Evolutionary conservation across 2,797 vertebrate genomes (phyloP).

Genomic region (Rousettus madagascariensis): DNA sequence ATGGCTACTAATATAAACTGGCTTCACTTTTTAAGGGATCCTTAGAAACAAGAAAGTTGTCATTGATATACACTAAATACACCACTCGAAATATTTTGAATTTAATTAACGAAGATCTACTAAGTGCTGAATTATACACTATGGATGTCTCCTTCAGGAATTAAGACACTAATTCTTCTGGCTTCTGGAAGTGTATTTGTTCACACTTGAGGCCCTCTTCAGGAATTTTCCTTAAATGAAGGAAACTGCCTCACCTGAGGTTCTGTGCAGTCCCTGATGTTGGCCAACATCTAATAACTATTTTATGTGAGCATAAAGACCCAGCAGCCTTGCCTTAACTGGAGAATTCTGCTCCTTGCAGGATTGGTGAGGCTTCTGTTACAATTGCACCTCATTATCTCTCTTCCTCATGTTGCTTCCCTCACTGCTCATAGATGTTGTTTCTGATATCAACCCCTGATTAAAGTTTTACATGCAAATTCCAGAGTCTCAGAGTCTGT

Average conservation of each 20-base stretch:
- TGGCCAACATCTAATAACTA: background rate
- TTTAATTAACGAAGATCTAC: background rate
- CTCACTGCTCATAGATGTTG: background rate
- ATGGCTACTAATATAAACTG: background rate
- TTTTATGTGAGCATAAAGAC: background rate
- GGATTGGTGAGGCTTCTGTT: background rate
- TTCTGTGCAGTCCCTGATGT: background rate
- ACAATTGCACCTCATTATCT: background rate
- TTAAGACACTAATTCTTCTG: background rate
- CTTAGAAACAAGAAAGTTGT: background rate
- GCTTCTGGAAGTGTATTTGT: background rate
- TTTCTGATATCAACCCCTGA: background rate
- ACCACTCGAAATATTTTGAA: background rate
- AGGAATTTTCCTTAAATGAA: background rate
- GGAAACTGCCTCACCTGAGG: background rate
- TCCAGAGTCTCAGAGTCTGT: background rate
- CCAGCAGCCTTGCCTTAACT: accelerated
- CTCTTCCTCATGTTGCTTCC: background rate
- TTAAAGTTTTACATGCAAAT: background rate
- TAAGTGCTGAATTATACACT: background rate
- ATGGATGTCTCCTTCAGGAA: background rate
- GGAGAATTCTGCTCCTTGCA: background rate
- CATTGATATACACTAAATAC: background rate
- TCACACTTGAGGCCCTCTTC: background rate
- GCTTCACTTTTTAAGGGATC: background rate